Evolutionary conservation across 2,888 invertebrate genomes (phyloP), one percentile per base, ranked within the genome.

Genomic region (Anthophora plumipes): DNA sequence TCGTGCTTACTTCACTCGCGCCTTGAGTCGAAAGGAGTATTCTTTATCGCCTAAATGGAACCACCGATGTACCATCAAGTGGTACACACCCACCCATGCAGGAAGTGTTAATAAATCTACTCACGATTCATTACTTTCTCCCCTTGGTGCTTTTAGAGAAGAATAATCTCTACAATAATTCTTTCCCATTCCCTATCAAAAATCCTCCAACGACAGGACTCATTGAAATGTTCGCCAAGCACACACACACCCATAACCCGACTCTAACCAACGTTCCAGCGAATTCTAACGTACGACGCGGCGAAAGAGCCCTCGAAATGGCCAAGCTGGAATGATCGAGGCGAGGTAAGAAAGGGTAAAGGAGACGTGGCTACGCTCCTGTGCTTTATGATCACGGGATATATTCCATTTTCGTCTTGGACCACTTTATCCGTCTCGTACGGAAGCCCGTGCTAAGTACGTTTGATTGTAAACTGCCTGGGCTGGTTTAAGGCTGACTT

Each of bases 401-500:
- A 88, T 90, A 89, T 90, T 90, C 89, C 88, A 88, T 85, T 90
- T 90, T 86, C 87, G 88, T 89, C 87, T 85, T 77, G 76, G 77
- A 72, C 85, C 86, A 85, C 84, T 85, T 85, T 87, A 83, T 85
- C 82, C 85, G 82, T 66, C 84, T 72, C 55, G 77, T 50, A 4
- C 31, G 74, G 70, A 76, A 69, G 72, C 74, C 80, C 80, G 80
- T 31, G 90, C 91, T 92, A 91, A 93, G 92, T 92, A 92, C 90
- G 90, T 93, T 92, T 91, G 92, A 93, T 92, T 92, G 92, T 92
- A 92, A 92, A 91, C 90, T 89, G 90, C 87, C 85, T 83, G 78
- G 82, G 72, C 88, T 72, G 91, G 90, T 91, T 92, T 92, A 91
- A 91, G 89, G 89, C 89, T 92, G 92, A 92, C 92, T 92, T 92